Base-by-base conservation (phyloP, 2,888 invertebrate genomes). In the Sphaeridia pumilis region DNA sequence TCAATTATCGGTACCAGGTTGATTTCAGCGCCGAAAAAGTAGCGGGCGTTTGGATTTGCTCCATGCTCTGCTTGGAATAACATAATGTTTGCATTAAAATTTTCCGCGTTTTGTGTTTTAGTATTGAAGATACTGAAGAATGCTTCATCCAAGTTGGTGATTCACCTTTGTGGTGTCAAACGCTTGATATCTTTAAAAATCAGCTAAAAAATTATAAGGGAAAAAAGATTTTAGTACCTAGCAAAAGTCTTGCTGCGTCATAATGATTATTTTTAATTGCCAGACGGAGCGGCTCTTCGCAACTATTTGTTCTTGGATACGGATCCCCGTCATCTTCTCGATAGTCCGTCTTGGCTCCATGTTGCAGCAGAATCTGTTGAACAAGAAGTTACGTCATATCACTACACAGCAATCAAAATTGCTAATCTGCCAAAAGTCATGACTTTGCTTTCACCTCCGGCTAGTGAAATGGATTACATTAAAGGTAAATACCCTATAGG, bases 11-110 rank as follows among this genome's bases (percentile, higher is more conserved):
- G 84, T 2, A 90, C 82, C 67, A 89, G 75, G 70, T 89, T 90
- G 67, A 93, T 87, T 72, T 93, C 90, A 0, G 87, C 78, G 4
- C 89, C 89, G 69, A 88, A 85, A 73, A 90, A 89, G 71, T 89
- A 88, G n/a, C 86, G 77, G 67, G 88, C 87, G 72, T 92, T 89
- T 4, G 89, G 87, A 70, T 89, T 83, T 0, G 90, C 90, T 0
- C 90, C 90, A 61, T 83, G 79, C 66, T 87, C 63, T 78, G 75
- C 1, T 25, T 21, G 26, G 26, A n/a, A n/a, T n/a, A n/a, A n/a
- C n/a, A n/a, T n/a, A n/a, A n/a, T n/a, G n/a, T n/a, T n/a, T n/a
- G n/a, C n/a, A n/a, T n/a, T n/a, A n/a, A n/a, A n/a, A n/a, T n/a
- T n/a, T n/a, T n/a, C n/a, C n/a, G n/a, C n/a, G n/a, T n/a, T n/a